Conservation (phyloP, 2,113 vertebrate species). For the Gnathonemus longibarbis region DNA sequence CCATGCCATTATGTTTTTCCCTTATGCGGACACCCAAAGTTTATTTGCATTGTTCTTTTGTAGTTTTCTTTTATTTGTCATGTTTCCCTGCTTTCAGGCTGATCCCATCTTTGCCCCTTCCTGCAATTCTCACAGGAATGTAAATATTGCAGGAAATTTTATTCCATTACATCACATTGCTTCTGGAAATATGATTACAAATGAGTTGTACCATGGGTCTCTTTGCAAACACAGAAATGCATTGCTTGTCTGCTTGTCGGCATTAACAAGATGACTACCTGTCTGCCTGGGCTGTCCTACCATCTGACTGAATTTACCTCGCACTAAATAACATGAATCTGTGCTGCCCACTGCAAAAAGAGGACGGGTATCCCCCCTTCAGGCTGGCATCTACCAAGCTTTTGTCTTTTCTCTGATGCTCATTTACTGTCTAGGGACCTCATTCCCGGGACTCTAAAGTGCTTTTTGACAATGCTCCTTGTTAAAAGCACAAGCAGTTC, state of each 20-base stretch:
- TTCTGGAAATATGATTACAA: background rate
- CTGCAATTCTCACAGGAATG: background rate
- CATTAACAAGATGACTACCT: background rate
- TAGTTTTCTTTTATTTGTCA: background rate
- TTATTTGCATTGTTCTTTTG: background rate
- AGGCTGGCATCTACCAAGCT: background rate
- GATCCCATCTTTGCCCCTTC: background rate
- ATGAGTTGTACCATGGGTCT: background rate
- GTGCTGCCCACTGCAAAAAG: background rate
- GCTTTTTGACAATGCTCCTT: background rate
- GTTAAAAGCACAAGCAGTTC: background rate
- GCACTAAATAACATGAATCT: background rate
- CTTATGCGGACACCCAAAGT: background rate
- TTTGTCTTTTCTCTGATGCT: background rate
- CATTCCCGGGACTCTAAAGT: background rate
- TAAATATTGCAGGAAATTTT: background rate
- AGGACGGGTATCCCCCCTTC: background rate
- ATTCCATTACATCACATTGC: background rate
- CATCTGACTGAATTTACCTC: background rate
- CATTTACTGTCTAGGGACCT: background rate
- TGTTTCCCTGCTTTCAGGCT: background rate
- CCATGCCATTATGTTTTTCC: background rate
- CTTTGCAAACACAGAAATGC: background rate
- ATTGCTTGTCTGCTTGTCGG: background rate
- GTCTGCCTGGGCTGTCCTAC: background rate